A percentile compares a stretch with the other conserved stretches of the same genome.
These are phyloP conservation scores for Blastobasis lacticolella DNA, from an alignment of 2,888 invertebrate genomes.

Conservation along the genomic window DNA sequence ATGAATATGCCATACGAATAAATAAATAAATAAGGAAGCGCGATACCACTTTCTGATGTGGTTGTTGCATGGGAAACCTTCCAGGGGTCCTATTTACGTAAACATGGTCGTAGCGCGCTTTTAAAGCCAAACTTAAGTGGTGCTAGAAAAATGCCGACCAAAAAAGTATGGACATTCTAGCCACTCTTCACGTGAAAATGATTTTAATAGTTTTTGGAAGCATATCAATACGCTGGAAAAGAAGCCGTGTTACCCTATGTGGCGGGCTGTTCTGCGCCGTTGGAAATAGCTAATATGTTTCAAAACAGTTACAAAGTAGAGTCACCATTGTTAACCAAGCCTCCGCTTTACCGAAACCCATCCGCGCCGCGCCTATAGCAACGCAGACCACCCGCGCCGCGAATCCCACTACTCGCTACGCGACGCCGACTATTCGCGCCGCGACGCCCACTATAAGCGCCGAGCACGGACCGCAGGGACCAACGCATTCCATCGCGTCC, in stretches of 20 bases:
- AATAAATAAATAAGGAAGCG: too few relatives aligned
- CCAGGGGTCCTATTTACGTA: background rate
- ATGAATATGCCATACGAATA: too few relatives aligned
- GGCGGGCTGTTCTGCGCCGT: background rate
- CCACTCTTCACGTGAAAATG: constrained; percentile 1
- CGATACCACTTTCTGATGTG: background rate
- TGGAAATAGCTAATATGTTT: constrained; percentile 7
- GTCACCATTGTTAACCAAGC: background rate
- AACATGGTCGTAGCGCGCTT: constrained; percentile 10
- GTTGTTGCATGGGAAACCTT: too few relatives aligned
- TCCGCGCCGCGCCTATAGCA: too few relatives aligned
- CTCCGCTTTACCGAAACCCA: too few relatives aligned
- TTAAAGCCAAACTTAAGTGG: constrained; percentile 12
- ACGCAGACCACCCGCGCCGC: too few relatives aligned
- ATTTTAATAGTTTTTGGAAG: constrained; percentile 12
- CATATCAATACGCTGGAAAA: constrained; percentile 8
- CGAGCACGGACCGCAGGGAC: too few relatives aligned
- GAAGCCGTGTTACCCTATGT: constrained; percentile 5
- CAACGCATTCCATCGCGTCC: too few relatives aligned
- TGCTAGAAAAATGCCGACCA: constrained; percentile 5
- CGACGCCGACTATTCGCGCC: too few relatives aligned
- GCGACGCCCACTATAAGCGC: too few relatives aligned
- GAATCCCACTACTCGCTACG: too few relatives aligned
- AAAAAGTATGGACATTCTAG: constrained; percentile 5
- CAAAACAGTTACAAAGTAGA: constrained; percentile 3